A percentile compares a stretch with the other conserved stretches of the same genome.
Evolutionary conservation across 1,140 invertebrate genomes (phyloP).

Genomic region (Eciton burchellii): DNA sequence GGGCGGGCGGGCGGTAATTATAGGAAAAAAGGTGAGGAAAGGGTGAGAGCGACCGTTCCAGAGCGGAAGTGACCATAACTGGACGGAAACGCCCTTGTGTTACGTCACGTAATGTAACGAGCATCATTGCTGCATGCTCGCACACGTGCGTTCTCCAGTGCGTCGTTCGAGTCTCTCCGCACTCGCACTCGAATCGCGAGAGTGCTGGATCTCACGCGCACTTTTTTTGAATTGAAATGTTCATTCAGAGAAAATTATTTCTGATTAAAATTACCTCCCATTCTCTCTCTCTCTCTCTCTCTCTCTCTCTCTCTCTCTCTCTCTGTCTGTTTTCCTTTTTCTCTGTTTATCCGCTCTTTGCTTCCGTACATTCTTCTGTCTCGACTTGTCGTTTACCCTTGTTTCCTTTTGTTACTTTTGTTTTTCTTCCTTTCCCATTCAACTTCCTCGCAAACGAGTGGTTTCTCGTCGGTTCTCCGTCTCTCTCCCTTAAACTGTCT

Average conservation of each 20-base stretch:
- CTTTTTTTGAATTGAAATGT: no score
- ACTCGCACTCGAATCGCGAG: neutral
- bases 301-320: no score
- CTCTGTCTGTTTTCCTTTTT: neutral
- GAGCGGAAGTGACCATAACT: slow-evolving; percentile 63
- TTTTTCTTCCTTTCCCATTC: neutral
- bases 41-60: slow-evolving; percentile 34
- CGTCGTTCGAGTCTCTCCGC: neutral
- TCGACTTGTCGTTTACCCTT: no score
- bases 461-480: neutral
- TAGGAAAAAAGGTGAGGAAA: slow-evolving; percentile 35
- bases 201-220: no score
- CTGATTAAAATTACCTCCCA: no score
- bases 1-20: slow-evolving; percentile 16
- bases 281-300: no score
- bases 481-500: slow-evolving; percentile 1
- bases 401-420: neutral
- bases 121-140: slow-evolving; percentile 18
- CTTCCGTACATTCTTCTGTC: neutral
- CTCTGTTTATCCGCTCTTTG: neutral
- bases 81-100: slow-evolving; percentile 73
- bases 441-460: neutral
- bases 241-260: slow-evolving; percentile 21
- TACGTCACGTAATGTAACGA: slow-evolving; percentile 64
- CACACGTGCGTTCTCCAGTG: slow-evolving; percentile 9